Conservation (phyloP, 2,797 vertebrate species). For the Florisuga fusca region DNA sequence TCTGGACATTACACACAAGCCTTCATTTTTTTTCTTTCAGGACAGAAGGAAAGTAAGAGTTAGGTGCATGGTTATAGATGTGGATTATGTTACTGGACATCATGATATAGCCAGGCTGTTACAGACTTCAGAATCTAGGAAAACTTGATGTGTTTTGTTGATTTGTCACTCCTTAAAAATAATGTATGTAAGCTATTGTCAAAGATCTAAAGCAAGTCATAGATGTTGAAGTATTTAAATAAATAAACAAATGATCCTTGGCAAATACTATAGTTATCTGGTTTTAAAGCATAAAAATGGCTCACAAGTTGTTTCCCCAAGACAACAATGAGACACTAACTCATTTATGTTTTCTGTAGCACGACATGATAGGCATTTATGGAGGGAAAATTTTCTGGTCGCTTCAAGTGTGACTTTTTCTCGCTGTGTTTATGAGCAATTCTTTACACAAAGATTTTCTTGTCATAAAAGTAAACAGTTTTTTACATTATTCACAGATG, state of each 20-base stretch:
- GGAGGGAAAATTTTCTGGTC: background rate
- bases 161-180: conserved; percentile 26
- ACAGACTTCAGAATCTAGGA: background rate
- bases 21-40: background rate
- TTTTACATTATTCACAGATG: background rate
- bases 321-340: background rate
- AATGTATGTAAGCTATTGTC: background rate
- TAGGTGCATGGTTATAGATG: background rate
- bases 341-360: background rate
- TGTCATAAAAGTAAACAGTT: background rate
- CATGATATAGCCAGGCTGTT: background rate
- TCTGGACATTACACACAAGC: background rate
- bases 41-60: background rate
- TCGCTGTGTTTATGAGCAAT: background rate
- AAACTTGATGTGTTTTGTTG: background rate
- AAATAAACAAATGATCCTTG: conserved; percentile 29
- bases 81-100: background rate
- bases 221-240: background rate
- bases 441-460: background rate
- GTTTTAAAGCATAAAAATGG: background rate
- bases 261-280: background rate
- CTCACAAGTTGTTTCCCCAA: background rate
- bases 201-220: background rate
- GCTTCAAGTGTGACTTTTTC: background rate
- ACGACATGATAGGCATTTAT: background rate